phyloP scores from a whole-genome alignment of 2,797 vertebrate genomes.

The Pantherophis vulpinus region DNA sequence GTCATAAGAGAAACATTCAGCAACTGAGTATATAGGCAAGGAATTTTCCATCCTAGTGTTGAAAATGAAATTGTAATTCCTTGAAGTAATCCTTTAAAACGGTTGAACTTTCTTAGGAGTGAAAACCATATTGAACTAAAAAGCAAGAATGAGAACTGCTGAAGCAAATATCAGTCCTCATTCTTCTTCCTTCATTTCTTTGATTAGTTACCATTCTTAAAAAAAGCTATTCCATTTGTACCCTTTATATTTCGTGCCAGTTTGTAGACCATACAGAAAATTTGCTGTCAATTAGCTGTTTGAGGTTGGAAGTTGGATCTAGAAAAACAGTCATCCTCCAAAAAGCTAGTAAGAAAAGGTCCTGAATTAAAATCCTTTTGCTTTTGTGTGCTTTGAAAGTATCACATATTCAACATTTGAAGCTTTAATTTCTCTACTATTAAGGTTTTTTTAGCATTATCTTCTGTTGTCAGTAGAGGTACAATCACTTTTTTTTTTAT shows the following conservation, averaged over 20 bases:
- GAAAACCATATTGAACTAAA: background rate
- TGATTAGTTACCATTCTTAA: background rate
- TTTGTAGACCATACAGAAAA: background rate
- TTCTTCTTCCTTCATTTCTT: background rate
- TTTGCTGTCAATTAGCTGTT: background rate
- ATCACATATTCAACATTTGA: background rate
- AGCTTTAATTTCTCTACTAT: slow-evolving; percentile 10
- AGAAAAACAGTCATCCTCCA: background rate
- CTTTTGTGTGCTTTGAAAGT: background rate
- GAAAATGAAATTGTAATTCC: background rate
- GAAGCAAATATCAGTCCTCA: background rate
- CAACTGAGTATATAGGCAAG: background rate
- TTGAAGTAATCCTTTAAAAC: slow-evolving; percentile 14
- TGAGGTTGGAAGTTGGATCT: background rate
- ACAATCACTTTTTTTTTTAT: background rate
- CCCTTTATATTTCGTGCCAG: accelerated
- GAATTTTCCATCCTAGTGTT: background rate
- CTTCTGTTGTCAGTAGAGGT: background rate
- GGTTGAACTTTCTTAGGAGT: background rate
- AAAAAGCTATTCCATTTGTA: background rate
- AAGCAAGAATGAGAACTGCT: background rate
- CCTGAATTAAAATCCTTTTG: background rate
- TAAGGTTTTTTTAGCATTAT: slow-evolving; percentile 6
- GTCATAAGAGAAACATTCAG: background rate
- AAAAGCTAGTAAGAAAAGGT: background rate